phyloP scores from a whole-genome alignment of 2,113 vertebrate genomes.

The Channa maculata region DNA sequence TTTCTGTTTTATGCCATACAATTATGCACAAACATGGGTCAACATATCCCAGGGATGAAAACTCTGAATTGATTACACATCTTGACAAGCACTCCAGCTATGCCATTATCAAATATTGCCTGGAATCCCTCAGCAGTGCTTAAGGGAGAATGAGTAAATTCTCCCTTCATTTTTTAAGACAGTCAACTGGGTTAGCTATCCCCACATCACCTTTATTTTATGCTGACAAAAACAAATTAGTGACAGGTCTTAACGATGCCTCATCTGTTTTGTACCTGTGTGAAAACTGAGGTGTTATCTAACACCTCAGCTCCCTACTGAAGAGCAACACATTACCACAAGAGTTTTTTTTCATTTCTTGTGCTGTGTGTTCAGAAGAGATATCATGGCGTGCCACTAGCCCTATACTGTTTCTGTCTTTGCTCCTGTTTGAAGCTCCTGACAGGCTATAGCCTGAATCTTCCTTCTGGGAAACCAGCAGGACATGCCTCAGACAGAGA shows the following conservation, averaged over 20 bases:
- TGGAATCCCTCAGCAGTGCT: slow-evolving; percentile 48
- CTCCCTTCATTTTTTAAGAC: slow-evolving; percentile 51
- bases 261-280: slow-evolving; percentile 57
- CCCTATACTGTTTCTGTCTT: slow-evolving; percentile 51
- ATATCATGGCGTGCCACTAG: slow-evolving; percentile 64
- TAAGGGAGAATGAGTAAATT: slow-evolving; percentile 56
- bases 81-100: slow-evolving; percentile 50
- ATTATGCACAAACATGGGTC: slow-evolving; percentile 56
- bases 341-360: slow-evolving; percentile 18
- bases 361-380: slow-evolving; percentile 61
- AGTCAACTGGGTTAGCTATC: slow-evolving; percentile 50
- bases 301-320: slow-evolving; percentile 37
- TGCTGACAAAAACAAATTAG: slow-evolving; percentile 62
- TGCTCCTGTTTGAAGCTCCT: slow-evolving; percentile 70
- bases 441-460: slow-evolving; percentile 66
- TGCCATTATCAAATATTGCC: slow-evolving; percentile 60
- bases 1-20: slow-evolving; percentile 29
- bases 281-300: slow-evolving; percentile 61
- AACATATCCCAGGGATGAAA: slow-evolving; percentile 51
- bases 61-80: slow-evolving; percentile 55
- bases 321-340: slow-evolving; percentile 32
- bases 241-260: slow-evolving; percentile 51
- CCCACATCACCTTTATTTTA: slow-evolving; percentile 50
- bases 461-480: slow-evolving; percentile 70
- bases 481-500: slow-evolving; percentile 66